Conservation (phyloP, 2,113 vertebrate genomes). For the Oryzias woworae region DNA sequence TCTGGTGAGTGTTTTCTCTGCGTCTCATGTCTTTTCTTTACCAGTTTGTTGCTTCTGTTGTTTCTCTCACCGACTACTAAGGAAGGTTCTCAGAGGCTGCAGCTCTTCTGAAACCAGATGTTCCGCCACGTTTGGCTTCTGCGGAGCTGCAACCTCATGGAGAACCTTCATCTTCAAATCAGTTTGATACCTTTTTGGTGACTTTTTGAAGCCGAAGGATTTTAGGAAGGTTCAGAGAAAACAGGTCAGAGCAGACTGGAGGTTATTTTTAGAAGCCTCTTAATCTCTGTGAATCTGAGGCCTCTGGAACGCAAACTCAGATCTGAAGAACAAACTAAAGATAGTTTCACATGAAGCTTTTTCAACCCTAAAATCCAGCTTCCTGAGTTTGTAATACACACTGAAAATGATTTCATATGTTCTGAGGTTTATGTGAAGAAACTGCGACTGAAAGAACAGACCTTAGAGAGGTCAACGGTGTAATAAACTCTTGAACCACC, state of each 20-base stretch:
- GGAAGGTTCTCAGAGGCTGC: too few relatives aligned
- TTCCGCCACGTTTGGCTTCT: not conserved
- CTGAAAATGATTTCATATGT: too few relatives aligned
- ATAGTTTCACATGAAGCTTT: too few relatives aligned
- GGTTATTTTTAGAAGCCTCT: slow-evolving; percentile 59
- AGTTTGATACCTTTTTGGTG: not conserved
- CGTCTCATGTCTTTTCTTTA: slow-evolving; percentile 15
- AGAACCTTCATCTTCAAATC: not conserved
- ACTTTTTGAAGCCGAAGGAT: not conserved
- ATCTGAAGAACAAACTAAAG: too few relatives aligned
- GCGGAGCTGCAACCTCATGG: not conserved
- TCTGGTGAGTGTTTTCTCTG: slow-evolving; percentile 71
- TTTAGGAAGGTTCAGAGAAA: not conserved
- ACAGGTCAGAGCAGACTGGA: not conserved
- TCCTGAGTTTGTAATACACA: too few relatives aligned
- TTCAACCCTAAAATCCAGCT: too few relatives aligned
- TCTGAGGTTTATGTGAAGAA: too few relatives aligned
- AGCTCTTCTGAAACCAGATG: too few relatives aligned
- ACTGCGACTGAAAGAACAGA: too few relatives aligned
- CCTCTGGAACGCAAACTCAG: slow-evolving; percentile 26
- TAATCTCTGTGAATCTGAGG: slow-evolving; percentile 51
- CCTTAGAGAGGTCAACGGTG: too few relatives aligned
- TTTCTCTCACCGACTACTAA: not conserved
- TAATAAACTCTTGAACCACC: too few relatives aligned
- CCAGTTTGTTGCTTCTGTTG: slow-evolving; percentile 17